Conservation (phyloP, 2,797 vertebrate species). For the Karalla daura region DNA sequence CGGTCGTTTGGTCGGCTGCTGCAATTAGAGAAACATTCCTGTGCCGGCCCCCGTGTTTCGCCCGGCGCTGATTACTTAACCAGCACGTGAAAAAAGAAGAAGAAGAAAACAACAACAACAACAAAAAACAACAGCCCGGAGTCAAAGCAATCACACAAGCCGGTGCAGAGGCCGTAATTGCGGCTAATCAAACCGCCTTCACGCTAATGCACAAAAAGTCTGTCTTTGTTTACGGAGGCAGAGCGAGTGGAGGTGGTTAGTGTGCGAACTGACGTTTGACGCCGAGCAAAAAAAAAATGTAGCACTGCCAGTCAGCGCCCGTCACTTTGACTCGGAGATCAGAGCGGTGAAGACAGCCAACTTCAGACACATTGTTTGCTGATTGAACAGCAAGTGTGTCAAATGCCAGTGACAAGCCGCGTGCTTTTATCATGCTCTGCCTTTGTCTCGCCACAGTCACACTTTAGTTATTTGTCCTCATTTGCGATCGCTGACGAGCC, state of each 20-base stretch:
- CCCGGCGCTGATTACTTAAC: constrained; percentile 54
- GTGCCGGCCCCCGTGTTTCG: constrained; percentile 34
- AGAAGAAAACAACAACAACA: no score
- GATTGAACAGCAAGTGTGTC: constrained; percentile 27
- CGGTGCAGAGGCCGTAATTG: constrained; percentile 60
- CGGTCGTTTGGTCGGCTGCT: constrained; percentile 48
- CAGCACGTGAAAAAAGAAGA: constrained; percentile 16
- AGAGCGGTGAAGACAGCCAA: constrained; percentile 28
- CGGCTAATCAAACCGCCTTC: constrained; percentile 73
- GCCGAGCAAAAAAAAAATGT: constrained; percentile 14
- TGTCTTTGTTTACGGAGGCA: constrained; percentile 49
- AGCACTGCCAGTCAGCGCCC: constrained; percentile 30
- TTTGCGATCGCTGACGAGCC: constrained; percentile 7
- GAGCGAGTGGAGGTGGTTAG: constrained; percentile 55
- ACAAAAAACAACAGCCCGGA: constrained; percentile 52
- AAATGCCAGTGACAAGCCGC: not conserved
- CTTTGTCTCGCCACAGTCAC: constrained; percentile 5
- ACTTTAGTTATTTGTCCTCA: not conserved
- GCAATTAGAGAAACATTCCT: constrained; percentile 67
- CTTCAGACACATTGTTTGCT: constrained; percentile 23
- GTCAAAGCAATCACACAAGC: constrained; percentile 60
- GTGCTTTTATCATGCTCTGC: not conserved
- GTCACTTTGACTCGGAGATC: constrained; percentile 48
- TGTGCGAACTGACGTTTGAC: constrained; percentile 38
- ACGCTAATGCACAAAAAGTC: constrained; percentile 27